phyloP scores from a whole-genome alignment of 2,888 invertebrate genomes.

The Subacronicta megacephala region DNA sequence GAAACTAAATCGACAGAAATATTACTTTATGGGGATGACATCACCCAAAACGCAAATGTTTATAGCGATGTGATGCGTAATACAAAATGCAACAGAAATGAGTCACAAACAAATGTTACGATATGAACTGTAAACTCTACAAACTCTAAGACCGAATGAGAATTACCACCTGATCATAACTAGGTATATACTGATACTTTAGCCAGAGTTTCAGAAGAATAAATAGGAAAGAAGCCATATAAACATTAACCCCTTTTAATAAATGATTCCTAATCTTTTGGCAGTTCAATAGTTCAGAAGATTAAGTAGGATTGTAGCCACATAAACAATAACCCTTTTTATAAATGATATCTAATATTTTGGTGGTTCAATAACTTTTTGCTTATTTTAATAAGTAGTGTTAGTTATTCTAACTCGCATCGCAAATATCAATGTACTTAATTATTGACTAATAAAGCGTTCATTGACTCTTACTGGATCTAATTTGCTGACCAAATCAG shows the following conservation, averaged over 20 bases:
- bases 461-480: slow-evolving; percentile 39
- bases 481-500: slow-evolving; percentile 34
- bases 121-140: slow-evolving; percentile 43
- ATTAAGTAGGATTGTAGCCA: no score
- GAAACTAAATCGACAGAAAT: slow-evolving; percentile 39
- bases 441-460: slow-evolving; percentile 13
- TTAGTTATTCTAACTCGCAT: slow-evolving; percentile 12
- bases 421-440: slow-evolving; percentile 12
- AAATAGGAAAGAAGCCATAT: no score
- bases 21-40: slow-evolving; percentile 64
- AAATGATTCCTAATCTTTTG: no score
- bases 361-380: no score
- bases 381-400: neutral
- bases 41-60: slow-evolving; percentile 63
- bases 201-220: no score
- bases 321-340: no score
- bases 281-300: no score
- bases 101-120: slow-evolving; percentile 68
- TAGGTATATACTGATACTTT: no score
- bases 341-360: no score
- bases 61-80: slow-evolving; percentile 76
- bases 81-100: slow-evolving; percentile 72
- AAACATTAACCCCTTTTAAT: no score
- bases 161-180: no score
- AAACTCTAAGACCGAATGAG: slow-evolving; percentile 43